Conservation (phyloP, 2,888 invertebrate species). For the Thecocarcelia acutangulata region DNA sequence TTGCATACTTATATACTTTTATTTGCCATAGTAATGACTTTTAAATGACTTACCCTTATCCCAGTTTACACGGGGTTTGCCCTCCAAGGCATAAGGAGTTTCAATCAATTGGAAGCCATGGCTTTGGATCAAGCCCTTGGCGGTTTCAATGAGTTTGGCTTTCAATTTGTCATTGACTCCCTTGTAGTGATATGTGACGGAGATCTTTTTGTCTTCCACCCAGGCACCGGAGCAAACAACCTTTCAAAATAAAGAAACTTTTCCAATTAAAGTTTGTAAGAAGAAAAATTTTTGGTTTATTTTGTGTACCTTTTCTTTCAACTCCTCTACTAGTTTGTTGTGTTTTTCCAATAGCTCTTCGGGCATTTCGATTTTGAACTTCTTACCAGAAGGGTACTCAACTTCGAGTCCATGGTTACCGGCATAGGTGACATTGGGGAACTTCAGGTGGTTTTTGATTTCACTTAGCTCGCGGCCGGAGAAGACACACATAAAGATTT, state of each 20-base stretch:
- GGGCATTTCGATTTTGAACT: constrained; percentile 89
- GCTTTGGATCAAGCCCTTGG: constrained; percentile 85
- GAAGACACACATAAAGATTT: constrained; percentile 87
- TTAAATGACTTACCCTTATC: constrained; percentile 84
- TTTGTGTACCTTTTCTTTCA: constrained; percentile 86
- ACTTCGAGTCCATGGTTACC: constrained; percentile 90
- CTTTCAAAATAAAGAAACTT: constrained; percentile 75
- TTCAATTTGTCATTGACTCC: constrained; percentile 86
- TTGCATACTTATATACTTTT: background rate
- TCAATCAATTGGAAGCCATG: constrained; percentile 86
- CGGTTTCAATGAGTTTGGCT: constrained; percentile 84
- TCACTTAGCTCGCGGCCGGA: constrained; percentile 88
- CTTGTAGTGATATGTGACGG: constrained; percentile 88
- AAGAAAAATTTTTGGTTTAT: background rate
- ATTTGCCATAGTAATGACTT: constrained; percentile 4
- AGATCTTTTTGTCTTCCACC: constrained; percentile 89
- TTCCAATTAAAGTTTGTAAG: background rate
- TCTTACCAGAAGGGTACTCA: constrained; percentile 88
- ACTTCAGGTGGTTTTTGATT: constrained; percentile 86
- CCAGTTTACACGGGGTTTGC: constrained; percentile 90
- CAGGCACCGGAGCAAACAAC: constrained; percentile 88
- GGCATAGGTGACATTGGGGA: constrained; percentile 86
- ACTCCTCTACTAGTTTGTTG: constrained; percentile 84
- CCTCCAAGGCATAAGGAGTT: constrained; percentile 89
- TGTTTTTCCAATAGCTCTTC: constrained; percentile 86